A percentile compares a stretch with the other conserved stretches of the same genome.
These are phyloP conservation scores for Nasonia giraulti DNA, from an alignment of 1,140 invertebrate species.

Conservation along the genomic window DNA sequence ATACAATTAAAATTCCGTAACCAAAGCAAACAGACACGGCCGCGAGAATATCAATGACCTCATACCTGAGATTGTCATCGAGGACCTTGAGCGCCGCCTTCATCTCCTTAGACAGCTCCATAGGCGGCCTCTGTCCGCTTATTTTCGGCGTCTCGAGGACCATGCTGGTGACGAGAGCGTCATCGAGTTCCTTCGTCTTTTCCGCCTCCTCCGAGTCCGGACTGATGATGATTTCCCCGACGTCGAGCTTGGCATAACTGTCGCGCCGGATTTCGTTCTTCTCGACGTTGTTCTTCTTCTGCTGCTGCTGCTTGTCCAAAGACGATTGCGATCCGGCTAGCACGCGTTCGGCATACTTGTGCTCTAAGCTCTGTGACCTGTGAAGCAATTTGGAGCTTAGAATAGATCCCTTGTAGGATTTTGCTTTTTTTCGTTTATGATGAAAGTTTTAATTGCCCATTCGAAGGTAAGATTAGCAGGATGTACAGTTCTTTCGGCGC, in stretches of 20 bases:
- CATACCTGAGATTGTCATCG: conserved; percentile 81
- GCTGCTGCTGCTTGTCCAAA: conserved; percentile 21
- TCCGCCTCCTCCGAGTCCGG: conserved; percentile 5
- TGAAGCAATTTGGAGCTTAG: not conserved
- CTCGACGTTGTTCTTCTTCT: not conserved
- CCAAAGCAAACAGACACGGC: no score
- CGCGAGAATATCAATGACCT: not conserved
- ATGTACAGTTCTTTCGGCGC: not conserved
- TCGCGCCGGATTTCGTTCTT: not conserved
- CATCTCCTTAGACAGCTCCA: conserved; percentile 76
- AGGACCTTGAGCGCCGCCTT: conserved; percentile 86
- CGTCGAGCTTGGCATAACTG: not conserved
- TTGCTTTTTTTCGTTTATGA: not conserved
- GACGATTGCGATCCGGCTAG: conserved; percentile 1
- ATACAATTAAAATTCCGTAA: no score
- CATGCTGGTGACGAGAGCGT: conserved; percentile 29
- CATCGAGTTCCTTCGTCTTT: not conserved
- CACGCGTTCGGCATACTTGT: conserved; percentile 40
- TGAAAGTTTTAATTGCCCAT: not conserved
- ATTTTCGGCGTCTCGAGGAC: conserved; percentile 46
- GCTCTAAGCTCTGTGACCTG: conserved; percentile 34
- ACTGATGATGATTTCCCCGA: not conserved
- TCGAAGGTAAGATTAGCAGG: not conserved
- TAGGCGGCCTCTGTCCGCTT: not conserved
- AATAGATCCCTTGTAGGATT: not conserved